Conservation (phyloP, 2,797 vertebrate genomes). For the Crax fasciolata region DNA sequence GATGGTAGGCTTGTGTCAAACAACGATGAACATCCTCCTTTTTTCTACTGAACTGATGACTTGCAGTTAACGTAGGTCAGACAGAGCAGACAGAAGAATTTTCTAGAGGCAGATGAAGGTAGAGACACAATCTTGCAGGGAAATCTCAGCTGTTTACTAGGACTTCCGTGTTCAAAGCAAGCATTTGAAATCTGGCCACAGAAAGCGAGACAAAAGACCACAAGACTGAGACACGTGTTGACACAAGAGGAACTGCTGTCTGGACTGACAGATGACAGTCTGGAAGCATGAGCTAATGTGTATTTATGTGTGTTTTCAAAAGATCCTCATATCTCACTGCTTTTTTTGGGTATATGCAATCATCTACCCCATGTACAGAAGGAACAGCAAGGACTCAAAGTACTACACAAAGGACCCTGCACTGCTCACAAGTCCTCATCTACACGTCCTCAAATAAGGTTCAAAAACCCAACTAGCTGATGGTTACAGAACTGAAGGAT, state of each 20-base stretch:
- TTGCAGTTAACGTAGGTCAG: accelerated
- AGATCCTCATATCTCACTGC: not conserved
- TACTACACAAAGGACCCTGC: not conserved
- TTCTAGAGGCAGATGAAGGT: not conserved
- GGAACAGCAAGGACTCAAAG: not conserved
- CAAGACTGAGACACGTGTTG: not conserved
- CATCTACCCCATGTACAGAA: accelerated
- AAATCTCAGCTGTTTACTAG: not conserved
- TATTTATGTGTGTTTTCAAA: not conserved
- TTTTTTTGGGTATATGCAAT: not conserved
- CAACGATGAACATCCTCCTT: accelerated
- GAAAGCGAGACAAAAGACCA: not conserved
- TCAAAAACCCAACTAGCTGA: not conserved
- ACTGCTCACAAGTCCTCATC: not conserved
- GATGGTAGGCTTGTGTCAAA: not conserved
- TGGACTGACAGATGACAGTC: not conserved
- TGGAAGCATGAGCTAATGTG: not conserved
- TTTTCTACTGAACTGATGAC: not conserved
- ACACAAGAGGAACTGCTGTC: not conserved
- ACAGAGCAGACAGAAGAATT: not conserved
- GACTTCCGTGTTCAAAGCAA: no score
- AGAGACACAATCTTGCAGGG: no score
- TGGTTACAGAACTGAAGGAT: not conserved
- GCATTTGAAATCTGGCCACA: not conserved
- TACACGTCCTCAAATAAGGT: not conserved